These are phyloP conservation scores for Lamellibrachia luymesi DNA, from an alignment of 1,140 invertebrate species.

Conservation along the genomic window DNA sequence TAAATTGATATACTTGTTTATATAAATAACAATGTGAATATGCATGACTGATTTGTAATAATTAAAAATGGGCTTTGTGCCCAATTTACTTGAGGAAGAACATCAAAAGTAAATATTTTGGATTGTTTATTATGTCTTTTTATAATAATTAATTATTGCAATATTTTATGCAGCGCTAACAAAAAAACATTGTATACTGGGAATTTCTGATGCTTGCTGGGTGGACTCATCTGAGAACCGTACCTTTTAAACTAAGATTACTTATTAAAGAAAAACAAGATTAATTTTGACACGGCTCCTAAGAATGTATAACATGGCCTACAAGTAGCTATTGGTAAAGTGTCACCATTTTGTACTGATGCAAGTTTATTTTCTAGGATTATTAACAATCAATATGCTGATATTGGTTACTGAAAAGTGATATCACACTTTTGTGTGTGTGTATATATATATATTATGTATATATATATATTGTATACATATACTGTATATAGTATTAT, in stretches of 20 bases:
- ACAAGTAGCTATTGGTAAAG: neutral
- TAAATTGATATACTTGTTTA: neutral
- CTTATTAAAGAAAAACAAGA: neutral
- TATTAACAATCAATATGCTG: neutral
- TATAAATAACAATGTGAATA: neutral
- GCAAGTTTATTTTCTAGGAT: neutral
- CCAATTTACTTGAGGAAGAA: too few relatives aligned
- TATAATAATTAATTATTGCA: neutral
- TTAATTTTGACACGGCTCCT: neutral
- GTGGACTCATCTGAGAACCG: neutral
- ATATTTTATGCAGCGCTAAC: neutral
- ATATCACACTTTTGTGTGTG: neutral
- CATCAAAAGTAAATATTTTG: too few relatives aligned
- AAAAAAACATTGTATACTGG: neutral
- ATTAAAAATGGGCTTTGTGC: neutral
- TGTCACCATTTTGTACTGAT: neutral
- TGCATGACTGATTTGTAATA: neutral
- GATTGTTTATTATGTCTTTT: too few relatives aligned
- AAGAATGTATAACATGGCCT: neutral
- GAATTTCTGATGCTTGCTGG: neutral
- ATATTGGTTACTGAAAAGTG: neutral
- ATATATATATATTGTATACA: neutral
- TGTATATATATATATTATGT: neutral
- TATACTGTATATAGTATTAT: neutral
- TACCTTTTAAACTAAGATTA: neutral